Evolutionary conservation across 2,797 vertebrate species (phyloP), one percentile per base, ranked within the genome.

Genomic region (Epinephelus malabaricus): DNA sequence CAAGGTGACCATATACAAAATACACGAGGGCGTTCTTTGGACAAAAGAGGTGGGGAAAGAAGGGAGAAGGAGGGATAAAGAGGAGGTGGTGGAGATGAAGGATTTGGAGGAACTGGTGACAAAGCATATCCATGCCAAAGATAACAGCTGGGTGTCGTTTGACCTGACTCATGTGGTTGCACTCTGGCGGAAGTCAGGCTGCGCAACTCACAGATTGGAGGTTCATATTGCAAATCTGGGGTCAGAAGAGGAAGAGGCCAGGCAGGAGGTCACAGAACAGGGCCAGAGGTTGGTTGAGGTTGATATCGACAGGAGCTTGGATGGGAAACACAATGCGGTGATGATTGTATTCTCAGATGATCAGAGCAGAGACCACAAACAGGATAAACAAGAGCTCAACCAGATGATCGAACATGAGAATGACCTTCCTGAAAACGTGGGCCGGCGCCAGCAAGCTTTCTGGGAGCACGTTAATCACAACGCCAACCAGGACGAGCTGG

Each of bases 311-410:
- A 92, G 94, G 69, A 95, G 90, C 60, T 81, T 87, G 0, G 94
- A 95, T 18, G 95, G 95, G 73, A 97, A 96, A 76, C 96, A 97
- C 1, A 95, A 95, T 65, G 96, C 97, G 2, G 93, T 96, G 76
- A 69, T 99, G 21, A 95, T 99, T 0, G 95, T 99, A n/a, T 99
- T 98, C 93, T 98, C 98, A 0, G 96, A 99, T 11, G 96, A 98
- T 79, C 94, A 96, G 63, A 96, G 92, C 81, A 95, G 92, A 2
- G 95, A 95, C 63, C 90, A 81, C 34, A 95, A 94, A 75, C 93
- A 95, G 73, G 93, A 93, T 75, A 94, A 94, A 78, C 88, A 95
- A 62, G 96, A 97, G 73, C 86, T 97, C 78, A 91, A 91, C 0
- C 95, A 96, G 78, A 96, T 96, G 95, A 95, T 96, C 0, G 86